Conservation (phyloP, 2,797 vertebrate species). For the Brotogeris chrysoptera region DNA sequence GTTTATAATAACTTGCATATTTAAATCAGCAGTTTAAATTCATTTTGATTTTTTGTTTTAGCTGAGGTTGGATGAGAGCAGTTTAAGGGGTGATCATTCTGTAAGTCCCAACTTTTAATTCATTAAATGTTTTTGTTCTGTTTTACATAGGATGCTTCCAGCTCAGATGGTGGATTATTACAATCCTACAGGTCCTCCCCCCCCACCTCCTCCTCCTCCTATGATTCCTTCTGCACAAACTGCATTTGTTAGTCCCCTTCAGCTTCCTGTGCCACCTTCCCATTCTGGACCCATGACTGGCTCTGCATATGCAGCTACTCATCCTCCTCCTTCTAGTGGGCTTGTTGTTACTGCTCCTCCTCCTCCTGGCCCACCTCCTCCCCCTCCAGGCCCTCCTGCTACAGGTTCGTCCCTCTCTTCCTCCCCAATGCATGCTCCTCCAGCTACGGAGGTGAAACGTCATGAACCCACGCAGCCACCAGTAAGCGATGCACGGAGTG, state of each 20-base stretch:
- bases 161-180: constrained; percentile 83
- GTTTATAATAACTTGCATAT: neutral
- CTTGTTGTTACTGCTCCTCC: constrained; percentile 81
- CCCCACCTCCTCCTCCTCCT: constrained; percentile 76
- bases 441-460: constrained; percentile 71
- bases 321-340: constrained; percentile 80
- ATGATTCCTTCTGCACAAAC: constrained; percentile 94
- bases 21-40: neutral
- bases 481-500: constrained; percentile 89
- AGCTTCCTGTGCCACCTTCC: constrained; percentile 79
- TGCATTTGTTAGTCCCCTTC: constrained; percentile 91
- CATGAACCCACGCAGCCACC: constrained; percentile 71
- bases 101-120: neutral
- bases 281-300: constrained; percentile 77
- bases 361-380: constrained; percentile 89
- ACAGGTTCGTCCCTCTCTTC: constrained; percentile 81
- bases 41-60: neutral
- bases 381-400: constrained; percentile 81
- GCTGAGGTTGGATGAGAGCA: neutral
- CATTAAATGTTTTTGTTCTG: constrained; percentile 22
- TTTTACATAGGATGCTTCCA: constrained; percentile 77
- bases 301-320: constrained; percentile 73
- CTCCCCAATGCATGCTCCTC: constrained; percentile 76
- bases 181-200: constrained; percentile 76
- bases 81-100: neutral